Conservation (phyloP, 2,888 invertebrate genomes). For the Prenolepis imparis region DNA sequence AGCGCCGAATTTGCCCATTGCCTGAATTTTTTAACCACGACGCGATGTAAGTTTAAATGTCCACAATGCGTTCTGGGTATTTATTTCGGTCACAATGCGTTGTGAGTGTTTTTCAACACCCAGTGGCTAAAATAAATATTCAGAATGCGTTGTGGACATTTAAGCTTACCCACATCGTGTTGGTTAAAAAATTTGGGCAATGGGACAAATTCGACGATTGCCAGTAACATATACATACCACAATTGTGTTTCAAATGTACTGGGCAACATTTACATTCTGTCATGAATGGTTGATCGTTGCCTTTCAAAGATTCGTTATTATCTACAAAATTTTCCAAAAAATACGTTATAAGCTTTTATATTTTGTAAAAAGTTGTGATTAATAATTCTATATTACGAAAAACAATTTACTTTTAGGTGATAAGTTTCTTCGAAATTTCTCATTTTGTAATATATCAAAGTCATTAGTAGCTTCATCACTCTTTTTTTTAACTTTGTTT, state of each 20-base stretch:
- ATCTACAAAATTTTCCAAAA: no score
- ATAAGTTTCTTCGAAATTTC: no score
- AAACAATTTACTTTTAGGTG: no score
- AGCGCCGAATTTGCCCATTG: not conserved
- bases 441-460: not conserved
- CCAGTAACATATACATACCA: not conserved
- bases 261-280: not conserved
- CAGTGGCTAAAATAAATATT: not conserved
- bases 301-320: no score
- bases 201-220: not conserved
- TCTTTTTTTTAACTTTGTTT: not conserved
- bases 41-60: not conserved
- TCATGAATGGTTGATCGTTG: no score
- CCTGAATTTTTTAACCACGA: not conserved
- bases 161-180: not conserved
- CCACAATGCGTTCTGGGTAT: not conserved
- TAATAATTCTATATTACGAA: no score
- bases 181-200: constrained; percentile 2
- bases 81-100: not conserved
- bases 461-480: not conserved
- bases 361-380: no score
- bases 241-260: not conserved
- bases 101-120: not conserved
- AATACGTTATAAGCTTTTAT: no score
- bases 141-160: not conserved